These are phyloP conservation scores for Microplitis mediator DNA, from an alignment of 1,140 invertebrate species.

Conservation along the genomic window DNA sequence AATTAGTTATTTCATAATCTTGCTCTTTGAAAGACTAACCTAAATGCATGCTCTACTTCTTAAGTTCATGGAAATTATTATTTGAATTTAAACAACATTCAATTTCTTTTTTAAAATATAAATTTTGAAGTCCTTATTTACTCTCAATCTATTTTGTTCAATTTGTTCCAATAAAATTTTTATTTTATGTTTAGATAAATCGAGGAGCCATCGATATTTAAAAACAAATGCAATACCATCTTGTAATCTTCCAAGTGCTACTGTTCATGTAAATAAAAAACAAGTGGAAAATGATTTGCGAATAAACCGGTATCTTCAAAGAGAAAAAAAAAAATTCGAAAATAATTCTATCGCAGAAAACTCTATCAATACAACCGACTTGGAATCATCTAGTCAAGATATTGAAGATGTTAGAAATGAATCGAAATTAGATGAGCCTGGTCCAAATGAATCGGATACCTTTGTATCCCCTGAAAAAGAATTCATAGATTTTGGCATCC, in stretches of 20 bases:
- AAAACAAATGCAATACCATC: background rate
- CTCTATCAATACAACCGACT: too few relatives aligned
- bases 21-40: too few relatives aligned
- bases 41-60: too few relatives aligned
- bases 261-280: background rate
- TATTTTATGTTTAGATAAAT: background rate
- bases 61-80: too few relatives aligned
- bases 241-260: background rate
- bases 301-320: background rate
- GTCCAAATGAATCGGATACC: background rate
- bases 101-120: too few relatives aligned
- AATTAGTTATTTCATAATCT: too few relatives aligned
- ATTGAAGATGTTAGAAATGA: background rate
- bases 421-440: background rate
- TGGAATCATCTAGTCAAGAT: background rate
- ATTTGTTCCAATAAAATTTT: slow-evolving; percentile 5
- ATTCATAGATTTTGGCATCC: background rate
- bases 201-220: background rate
- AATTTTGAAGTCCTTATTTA: too few relatives aligned
- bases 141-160: background rate
- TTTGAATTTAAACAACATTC: too few relatives aligned
- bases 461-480: background rate
- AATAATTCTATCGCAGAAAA: background rate
- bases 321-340: background rate
- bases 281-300: background rate